Evolutionary conservation across 2,797 vertebrate species (phyloP).

Genomic region (Borostomias antarcticus): DNA sequence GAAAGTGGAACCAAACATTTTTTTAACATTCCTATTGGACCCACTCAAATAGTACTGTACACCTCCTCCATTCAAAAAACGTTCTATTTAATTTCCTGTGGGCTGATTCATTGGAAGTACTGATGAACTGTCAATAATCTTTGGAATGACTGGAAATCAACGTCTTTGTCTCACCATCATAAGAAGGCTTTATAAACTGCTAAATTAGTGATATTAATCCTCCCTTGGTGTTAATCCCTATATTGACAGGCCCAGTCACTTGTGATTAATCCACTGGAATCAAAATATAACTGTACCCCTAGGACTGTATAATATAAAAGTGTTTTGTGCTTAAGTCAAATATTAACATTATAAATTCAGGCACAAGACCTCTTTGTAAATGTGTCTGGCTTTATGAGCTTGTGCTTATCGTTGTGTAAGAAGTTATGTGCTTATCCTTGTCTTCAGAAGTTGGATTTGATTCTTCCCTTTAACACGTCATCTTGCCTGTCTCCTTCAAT

Average conservation of each 20-base stretch:
- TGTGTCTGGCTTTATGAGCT: too few relatives aligned
- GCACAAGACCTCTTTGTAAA: too few relatives aligned
- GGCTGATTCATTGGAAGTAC: not conserved
- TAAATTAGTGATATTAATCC: not conserved
- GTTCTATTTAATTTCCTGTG: too few relatives aligned
- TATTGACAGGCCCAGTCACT: constrained; percentile 1
- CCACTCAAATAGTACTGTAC: not conserved
- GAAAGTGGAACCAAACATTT: too few relatives aligned
- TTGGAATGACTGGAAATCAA: not conserved
- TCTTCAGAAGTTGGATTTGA: too few relatives aligned
- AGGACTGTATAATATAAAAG: not conserved
- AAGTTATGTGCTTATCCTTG: too few relatives aligned
- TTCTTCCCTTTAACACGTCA: not conserved
- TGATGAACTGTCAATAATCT: not conserved
- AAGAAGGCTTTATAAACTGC: not conserved
- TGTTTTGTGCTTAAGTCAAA: not conserved
- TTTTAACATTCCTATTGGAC: not conserved
- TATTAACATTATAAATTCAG: not conserved
- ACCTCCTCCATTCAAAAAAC: too few relatives aligned
- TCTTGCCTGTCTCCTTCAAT: not conserved
- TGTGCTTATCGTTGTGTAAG: too few relatives aligned
- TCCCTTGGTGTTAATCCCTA: constrained; percentile 2
- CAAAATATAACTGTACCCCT: constrained; percentile 2
- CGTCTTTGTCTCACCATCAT: too few relatives aligned
- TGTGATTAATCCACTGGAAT: constrained; percentile 1